These are phyloP conservation scores for Eurois occulta DNA, from an alignment of 2,888 invertebrate genomes.

Conservation along the genomic window DNA sequence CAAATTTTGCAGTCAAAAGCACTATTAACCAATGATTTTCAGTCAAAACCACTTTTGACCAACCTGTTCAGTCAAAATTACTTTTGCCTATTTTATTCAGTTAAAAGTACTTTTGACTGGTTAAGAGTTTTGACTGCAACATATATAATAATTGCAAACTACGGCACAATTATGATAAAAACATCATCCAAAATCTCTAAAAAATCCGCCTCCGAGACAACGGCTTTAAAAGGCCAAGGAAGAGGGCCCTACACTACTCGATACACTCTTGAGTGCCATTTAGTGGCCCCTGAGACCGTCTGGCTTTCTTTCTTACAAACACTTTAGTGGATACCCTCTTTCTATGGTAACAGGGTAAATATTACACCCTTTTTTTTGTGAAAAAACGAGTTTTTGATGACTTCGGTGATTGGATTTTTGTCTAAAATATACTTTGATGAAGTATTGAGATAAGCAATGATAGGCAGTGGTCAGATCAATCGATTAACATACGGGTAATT, in stretches of 20 bases:
- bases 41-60: no score
- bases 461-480: not conserved
- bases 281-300: conserved; percentile 25
- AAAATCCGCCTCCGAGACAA: not conserved
- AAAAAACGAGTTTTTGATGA: not conserved
- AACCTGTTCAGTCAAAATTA: no score
- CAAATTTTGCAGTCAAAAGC: no score
- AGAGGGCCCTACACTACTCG: conserved; percentile 28
- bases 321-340: conserved; percentile 31
- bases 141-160: no score
- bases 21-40: no score
- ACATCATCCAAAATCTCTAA: not conserved
- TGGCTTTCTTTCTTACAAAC: conserved; percentile 12
- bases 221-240: conserved; percentile 8
- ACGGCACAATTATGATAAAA: not conserved
- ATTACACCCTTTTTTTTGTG: not conserved
- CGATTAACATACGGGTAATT: no score
- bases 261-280: conserved; percentile 48
- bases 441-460: not conserved
- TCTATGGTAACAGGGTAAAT: conserved; percentile 32
- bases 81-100: no score
- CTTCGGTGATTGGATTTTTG: no score
- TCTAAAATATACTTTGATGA: not conserved
- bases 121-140: no score
- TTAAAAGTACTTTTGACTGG: no score